Percentiles rank a stretch among this genome's conserved stretches.
These are phyloP conservation scores for Artemisiospiza belli DNA, from an alignment of 2,113 vertebrate genomes.

Conservation along the genomic window DNA sequence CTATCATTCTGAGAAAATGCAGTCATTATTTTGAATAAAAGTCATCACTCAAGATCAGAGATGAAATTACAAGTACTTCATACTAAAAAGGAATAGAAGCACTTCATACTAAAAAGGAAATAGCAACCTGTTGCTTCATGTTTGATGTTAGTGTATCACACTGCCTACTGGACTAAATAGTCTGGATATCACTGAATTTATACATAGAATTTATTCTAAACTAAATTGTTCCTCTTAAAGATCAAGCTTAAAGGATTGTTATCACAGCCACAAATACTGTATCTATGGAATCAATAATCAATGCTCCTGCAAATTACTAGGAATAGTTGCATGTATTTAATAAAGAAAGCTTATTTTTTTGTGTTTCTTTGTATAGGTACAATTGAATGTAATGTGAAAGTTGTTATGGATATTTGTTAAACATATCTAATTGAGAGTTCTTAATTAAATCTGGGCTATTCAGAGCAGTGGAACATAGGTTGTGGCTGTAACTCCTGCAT, in stretches of 20 bases:
- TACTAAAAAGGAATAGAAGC: not conserved
- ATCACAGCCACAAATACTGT: not conserved
- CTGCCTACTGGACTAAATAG: not conserved
- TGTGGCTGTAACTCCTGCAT: not conserved
- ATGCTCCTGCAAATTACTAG: not conserved
- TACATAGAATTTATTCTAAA: not conserved
- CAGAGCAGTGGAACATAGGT: not conserved
- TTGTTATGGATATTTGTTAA: not conserved
- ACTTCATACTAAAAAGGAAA: not conserved
- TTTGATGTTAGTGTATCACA: not conserved
- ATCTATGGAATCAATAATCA: not conserved
- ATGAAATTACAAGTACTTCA: not conserved
- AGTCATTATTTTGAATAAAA: not conserved
- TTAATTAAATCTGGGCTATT: not conserved
- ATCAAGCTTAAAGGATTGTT: not conserved
- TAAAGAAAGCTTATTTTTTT: not conserved
- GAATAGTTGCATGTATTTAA: not conserved
- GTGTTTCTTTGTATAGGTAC: not conserved
- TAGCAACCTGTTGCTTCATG: not conserved
- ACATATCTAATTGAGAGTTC: not conserved
- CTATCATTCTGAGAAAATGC: not conserved
- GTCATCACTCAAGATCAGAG: not conserved
- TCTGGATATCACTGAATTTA: not conserved
- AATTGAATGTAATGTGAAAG: not conserved
- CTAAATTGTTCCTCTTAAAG: not conserved